Evolutionary conservation across 2,797 vertebrate species (phyloP).

Genomic region (Eulemur coronatus): DNA sequence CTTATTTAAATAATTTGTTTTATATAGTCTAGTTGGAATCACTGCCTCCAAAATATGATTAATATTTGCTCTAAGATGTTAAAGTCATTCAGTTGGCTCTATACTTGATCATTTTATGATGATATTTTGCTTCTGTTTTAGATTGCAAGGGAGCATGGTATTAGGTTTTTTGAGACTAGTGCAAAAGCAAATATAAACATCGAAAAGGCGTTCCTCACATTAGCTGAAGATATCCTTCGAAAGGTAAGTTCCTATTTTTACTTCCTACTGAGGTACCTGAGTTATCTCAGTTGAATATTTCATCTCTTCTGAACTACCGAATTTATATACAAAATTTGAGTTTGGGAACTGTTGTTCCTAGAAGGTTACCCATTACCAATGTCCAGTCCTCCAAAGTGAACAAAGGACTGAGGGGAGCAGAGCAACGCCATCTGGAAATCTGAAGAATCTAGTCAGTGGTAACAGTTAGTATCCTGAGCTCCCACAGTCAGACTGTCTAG

Average conservation of each 20-base stretch:
- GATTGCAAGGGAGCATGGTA: slow-evolving; percentile 98
- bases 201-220: slow-evolving; percentile 99
- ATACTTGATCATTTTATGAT: slow-evolving; percentile 14
- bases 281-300: not conserved
- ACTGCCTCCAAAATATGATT: not conserved
- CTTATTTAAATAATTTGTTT: slow-evolving; percentile 5
- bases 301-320: not conserved
- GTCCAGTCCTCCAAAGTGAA: not conserved
- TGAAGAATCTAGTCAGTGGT: not conserved
- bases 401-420: not conserved
- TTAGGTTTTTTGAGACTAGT: slow-evolving; percentile 99
- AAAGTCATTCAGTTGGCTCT: not conserved
- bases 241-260: slow-evolving; percentile 89
- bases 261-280: not conserved
- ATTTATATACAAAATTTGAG: not conserved
- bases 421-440: not conserved
- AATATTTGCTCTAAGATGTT: not conserved
- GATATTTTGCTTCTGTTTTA: slow-evolving; percentile 79
- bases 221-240: slow-evolving; percentile 99
- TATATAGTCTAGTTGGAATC: not conserved
- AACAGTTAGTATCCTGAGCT: not conserved
- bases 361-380: not conserved
- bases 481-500: not conserved
- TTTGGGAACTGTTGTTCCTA: not conserved
- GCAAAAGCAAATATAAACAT: slow-evolving; percentile 99